phyloP scores from a whole-genome alignment of 1,140 invertebrate species.

The Trachymyrmex septentrionalis region DNA sequence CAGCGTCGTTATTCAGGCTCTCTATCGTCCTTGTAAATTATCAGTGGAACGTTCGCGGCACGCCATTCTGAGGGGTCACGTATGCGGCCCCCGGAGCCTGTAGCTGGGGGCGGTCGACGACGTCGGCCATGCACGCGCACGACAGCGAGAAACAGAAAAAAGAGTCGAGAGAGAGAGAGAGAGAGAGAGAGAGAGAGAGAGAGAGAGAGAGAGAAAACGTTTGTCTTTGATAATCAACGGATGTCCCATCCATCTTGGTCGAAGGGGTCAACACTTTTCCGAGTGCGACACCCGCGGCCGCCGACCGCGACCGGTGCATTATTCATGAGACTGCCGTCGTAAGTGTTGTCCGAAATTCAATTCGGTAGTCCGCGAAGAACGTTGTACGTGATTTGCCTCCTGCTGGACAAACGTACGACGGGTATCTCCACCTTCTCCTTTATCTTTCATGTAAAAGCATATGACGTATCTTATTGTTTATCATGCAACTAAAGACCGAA shows the following conservation, averaged over 20 bases:
- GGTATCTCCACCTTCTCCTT: background rate
- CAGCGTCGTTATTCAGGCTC: slow-evolving; percentile 47
- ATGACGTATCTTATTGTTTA: slow-evolving; percentile 25
- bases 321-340: slow-evolving; percentile 74
- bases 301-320: slow-evolving; percentile 67
- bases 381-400: slow-evolving; percentile 77
- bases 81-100: slow-evolving; percentile 23
- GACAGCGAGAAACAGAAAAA: slow-evolving; percentile 17
- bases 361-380: slow-evolving; percentile 74
- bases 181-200: slow-evolving; percentile 44
- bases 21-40: slow-evolving; percentile 63
- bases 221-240: slow-evolving; percentile 78
- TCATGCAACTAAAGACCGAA: background rate
- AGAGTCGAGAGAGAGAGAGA: slow-evolving; percentile 4
- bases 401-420: slow-evolving; percentile 36
- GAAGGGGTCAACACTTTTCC: slow-evolving; percentile 76
- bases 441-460: background rate
- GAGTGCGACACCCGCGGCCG: slow-evolving; percentile 63
- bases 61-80: slow-evolving; percentile 45
- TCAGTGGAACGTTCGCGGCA: slow-evolving; percentile 57
- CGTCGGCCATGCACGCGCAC: slow-evolving; percentile 18
- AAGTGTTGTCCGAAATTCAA: slow-evolving; percentile 79
- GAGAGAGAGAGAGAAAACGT: slow-evolving; percentile 55
- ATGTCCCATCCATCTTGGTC: slow-evolving; percentile 75
- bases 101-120: slow-evolving; percentile 11